Evolutionary conservation across 2,113 vertebrate genomes (phyloP), one percentile per base, ranked within the genome.

Genomic region (Notothenia coriiceps): DNA sequence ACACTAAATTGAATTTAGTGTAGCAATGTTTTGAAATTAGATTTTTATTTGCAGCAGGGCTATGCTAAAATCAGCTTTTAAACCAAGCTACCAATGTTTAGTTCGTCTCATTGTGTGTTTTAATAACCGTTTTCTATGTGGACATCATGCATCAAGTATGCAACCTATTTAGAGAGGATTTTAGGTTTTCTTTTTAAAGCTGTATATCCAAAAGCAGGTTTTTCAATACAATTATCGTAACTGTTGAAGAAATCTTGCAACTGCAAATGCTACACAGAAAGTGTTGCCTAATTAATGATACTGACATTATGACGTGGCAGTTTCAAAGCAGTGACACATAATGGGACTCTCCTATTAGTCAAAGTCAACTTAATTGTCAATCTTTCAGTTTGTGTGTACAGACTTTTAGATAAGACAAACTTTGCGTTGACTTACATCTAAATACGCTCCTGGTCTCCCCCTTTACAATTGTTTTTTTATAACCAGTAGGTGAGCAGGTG

Each of bases 181-280:
- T 29, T 3, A 3, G 25, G 0, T 29, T 29, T 29, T 29, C 29
- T 29, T 29, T 29, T 29, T 29, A 29, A 29, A 29, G 29, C 29
- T 4, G 29, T 29, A 29, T 3, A 29, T 29, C 29, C 29, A 29
- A 29, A 29, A 29, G 29, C 29, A 29, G 3, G 29, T 29, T 4
- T 29, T 67, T 51, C 4, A n/a, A n/a, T 1, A 10, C 62, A 71
- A 61, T 62, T 66, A 75, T 66, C 1, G 6, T 25, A 51, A 67
- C 50, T 60, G 29, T 18, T 54, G 64, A 13, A 49, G n/a, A 56
- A 49, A 35, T 77, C 44, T 22, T 12, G 0, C 5, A 25, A 10
- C 1, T 22, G 15, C 20, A 10, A 40, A 40, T 40, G 35, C 35
- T 15, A 10, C 29, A 15, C 35, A 25, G 9, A 43, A 17, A 1